Percentiles rank a stretch among this genome's conserved stretches.
These are phyloP conservation scores for Eutolmus rufibarbis DNA, from an alignment of 2,888 invertebrate genomes.

Conservation along the genomic window DNA sequence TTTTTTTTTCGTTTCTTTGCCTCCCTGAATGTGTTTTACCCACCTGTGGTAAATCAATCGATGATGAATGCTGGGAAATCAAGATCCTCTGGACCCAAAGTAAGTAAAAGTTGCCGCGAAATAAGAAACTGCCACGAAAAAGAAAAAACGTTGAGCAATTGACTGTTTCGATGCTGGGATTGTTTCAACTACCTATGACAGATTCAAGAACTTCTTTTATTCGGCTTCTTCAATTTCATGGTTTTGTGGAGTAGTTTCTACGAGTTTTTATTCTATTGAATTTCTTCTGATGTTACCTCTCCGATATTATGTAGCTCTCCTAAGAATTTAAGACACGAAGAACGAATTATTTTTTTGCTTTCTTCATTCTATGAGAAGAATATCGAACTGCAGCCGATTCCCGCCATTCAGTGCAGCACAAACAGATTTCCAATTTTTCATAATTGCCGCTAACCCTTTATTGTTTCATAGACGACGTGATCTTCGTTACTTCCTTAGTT, in stretches of 20 bases:
- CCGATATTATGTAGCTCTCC: not conserved
- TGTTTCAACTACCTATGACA: constrained; percentile 10
- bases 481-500: not conserved
- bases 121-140: constrained; percentile 36
- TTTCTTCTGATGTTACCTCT: not conserved
- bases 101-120: constrained; percentile 39
- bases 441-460: not conserved
- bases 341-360: not conserved
- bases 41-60: constrained; percentile 40
- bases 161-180: constrained; percentile 12
- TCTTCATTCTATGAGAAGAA: not conserved
- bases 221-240: constrained; percentile 37
- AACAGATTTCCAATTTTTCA: not conserved
- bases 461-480: not conserved
- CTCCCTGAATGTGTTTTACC: constrained; percentile 15
- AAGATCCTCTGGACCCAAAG: constrained; percentile 19
- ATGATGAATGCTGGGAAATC: constrained; percentile 19
- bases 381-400: not conserved
- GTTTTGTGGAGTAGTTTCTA: constrained; percentile 32
- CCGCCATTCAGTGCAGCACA: not conserved
- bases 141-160: constrained; percentile 20
- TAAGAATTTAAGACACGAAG: not conserved
- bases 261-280: constrained; percentile 7
- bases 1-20: not conserved
- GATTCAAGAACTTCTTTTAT: constrained; percentile 35